These are phyloP conservation scores for Radopholus similis DNA, from an alignment of 1,140 invertebrate genomes.

Conservation along the genomic window DNA sequence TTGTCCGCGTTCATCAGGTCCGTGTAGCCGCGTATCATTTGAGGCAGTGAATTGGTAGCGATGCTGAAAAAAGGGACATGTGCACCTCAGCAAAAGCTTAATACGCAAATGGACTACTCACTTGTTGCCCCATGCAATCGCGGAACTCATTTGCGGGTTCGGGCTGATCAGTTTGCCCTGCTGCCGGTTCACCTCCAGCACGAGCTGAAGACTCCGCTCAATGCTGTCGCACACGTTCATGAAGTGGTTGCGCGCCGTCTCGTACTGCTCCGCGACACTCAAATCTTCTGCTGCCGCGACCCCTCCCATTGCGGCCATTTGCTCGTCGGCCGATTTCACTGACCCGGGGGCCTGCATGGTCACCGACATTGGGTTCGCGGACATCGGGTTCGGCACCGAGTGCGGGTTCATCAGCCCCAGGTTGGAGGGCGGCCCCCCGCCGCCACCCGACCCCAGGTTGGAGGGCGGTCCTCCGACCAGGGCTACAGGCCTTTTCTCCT, in stretches of 20 bases:
- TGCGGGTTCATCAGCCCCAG: slow-evolving; percentile 13
- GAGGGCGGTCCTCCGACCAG: slow-evolving; percentile 6
- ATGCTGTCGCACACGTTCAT: slow-evolving; percentile 20
- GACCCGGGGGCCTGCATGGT: not conserved
- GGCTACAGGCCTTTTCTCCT: not conserved
- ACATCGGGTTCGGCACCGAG: slow-evolving; percentile 14
- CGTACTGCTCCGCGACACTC: slow-evolving; percentile 6
- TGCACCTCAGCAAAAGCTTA: not conserved
- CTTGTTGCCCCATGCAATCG: slow-evolving; percentile 2
- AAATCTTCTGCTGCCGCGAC: not conserved
- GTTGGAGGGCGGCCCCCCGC: slow-evolving; percentile 10
- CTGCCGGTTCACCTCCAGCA: slow-evolving; percentile 13
- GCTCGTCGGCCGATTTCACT: not conserved
- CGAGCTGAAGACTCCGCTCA: not conserved
- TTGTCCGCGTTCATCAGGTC: slow-evolving; percentile 19
- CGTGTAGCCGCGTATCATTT: not conserved
- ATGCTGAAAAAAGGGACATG: not conserved
- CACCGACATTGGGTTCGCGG: slow-evolving; percentile 12
- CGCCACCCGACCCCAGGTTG: slow-evolving; percentile 2
- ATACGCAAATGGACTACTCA: not conserved
- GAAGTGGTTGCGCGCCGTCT: not conserved
- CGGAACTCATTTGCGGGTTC: not conserved
- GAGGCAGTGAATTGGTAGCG: not conserved
- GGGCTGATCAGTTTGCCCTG: not conserved
- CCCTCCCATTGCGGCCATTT: not conserved